Evolutionary conservation across 2,888 invertebrate genomes (phyloP), one percentile per base, ranked within the genome.

Genomic region (Cephus spinipes): DNA sequence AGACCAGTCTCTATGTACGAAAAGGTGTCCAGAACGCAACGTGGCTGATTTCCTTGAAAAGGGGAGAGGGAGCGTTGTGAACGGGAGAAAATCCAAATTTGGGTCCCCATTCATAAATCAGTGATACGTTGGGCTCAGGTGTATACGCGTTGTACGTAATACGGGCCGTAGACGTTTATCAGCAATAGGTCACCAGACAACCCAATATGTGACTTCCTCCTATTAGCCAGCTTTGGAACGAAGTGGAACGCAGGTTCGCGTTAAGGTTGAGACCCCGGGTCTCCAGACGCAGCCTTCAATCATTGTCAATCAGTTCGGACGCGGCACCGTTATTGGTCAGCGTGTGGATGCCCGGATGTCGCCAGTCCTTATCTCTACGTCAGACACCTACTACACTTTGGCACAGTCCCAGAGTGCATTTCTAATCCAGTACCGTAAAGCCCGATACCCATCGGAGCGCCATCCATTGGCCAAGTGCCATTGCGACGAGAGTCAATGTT

Each of bases 241-340:
- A 80, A 80, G 77, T 81, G 81, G 79, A 82, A 80, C 81, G 73
- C 76, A 81, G 82, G 74, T 83, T 81, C 83, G 80, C 81, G 80
- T 76, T 79, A 73, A 81, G 79, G 73, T 77, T 73, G 76, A 71
- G 32, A 79, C 74, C 35, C 74, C 71, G 71, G 82, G 80, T 81
- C 34, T 34, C 34, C 81, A 79, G 82, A 81, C 79, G 82, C 80
- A 83, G 79, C 82, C 83, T 83, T 88, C 87, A 88, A 87, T 88
- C 87, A 86, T 86, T 87, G 87, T 87, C 88, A 88, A 87, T 88
- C 88, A 86, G 84, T 85, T 86, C 83, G 84, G 81, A 86, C 85
- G 84, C 85, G 84, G 85, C 85, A 88, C 88, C 87, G 88, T 88
- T 88, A 87, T 79, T 79, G 82, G 74, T 68, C 36, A 79, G 77